Evolutionary conservation across 2,113 vertebrate species (phyloP).

Genomic region (Callipepla squamata): DNA sequence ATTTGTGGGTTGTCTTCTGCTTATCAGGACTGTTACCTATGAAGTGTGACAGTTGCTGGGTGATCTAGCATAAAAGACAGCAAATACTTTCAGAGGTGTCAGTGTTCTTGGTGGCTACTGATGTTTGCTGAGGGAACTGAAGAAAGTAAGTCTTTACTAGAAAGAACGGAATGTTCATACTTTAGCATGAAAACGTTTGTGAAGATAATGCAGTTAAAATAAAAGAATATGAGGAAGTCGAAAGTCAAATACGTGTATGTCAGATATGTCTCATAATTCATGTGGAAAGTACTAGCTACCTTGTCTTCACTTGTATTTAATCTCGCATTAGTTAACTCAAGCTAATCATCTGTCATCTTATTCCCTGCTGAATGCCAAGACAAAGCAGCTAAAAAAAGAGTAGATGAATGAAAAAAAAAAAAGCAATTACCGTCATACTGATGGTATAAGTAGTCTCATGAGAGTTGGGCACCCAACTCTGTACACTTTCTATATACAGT

Average conservation of each 20-base stretch:
- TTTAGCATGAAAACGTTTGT: not conserved
- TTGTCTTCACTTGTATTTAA: slow-evolving; percentile 34
- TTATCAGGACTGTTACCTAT: not conserved
- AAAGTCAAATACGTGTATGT: not conserved
- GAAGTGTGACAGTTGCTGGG: not conserved
- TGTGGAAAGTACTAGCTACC: not conserved
- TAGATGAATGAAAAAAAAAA: not conserved
- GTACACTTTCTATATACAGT: not conserved
- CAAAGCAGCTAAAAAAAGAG: not conserved
- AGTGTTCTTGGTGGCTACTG: not conserved
- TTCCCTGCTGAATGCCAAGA: not conserved
- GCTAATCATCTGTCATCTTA: not conserved
- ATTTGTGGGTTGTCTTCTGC: not conserved
- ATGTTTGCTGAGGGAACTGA: not conserved
- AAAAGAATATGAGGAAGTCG: slow-evolving; percentile 10
- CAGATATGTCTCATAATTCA: not conserved
- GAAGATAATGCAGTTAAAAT: not conserved
- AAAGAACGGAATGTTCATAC: not conserved
- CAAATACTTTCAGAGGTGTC: not conserved
- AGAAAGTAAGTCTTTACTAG: not conserved
- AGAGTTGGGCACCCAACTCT: not conserved
- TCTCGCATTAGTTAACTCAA: slow-evolving; percentile 7
- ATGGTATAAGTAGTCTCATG: not conserved
- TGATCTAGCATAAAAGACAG: not conserved
- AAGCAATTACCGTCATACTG: not conserved